A percentile compares a stretch with the other conserved stretches of the same genome.
Evolutionary conservation across 1,140 invertebrate genomes (phyloP).

Genomic region (Marisa cornuarietis): DNA sequence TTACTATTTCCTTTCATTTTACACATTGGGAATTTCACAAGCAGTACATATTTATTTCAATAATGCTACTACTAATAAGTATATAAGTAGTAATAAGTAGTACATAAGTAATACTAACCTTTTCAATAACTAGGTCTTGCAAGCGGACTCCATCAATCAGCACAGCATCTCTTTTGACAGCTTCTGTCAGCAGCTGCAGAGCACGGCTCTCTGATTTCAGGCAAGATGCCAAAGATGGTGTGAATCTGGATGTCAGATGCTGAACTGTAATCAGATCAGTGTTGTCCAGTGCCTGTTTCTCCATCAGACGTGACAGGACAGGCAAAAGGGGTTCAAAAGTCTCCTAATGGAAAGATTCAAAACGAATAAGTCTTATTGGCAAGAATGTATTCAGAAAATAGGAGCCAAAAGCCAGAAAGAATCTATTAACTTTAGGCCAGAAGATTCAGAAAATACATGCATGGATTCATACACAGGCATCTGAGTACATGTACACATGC

Average conservation of each 20-base stretch:
- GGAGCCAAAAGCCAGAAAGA: not conserved
- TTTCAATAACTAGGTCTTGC: slow-evolving; percentile 13
- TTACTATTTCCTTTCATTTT: not conserved
- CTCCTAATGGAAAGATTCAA: not conserved
- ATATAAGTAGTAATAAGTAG: too few species aligned
- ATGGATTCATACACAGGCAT: not conserved
- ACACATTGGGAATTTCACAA: not conserved
- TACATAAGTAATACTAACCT: slow-evolving; percentile 12
- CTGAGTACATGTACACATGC: too few species aligned
- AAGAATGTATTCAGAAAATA: not conserved
- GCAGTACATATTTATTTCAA: too few species aligned
- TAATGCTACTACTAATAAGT: too few species aligned
- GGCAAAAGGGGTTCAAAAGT: slow-evolving; percentile 4
- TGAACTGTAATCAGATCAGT: not conserved
- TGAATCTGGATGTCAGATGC: not conserved
- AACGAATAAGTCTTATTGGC: not conserved
- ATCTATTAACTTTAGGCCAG: not conserved
- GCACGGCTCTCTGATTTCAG: slow-evolving; percentile 1
- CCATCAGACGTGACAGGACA: slow-evolving; percentile 19
- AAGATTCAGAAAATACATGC: not conserved
- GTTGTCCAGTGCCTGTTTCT: not conserved
- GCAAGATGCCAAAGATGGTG: slow-evolving; percentile 2
- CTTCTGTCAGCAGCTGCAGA: slow-evolving; percentile 5
- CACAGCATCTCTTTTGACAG: not conserved
- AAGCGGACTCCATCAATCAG: not conserved